phyloP scores from a whole-genome alignment of 2,797 vertebrate species.

The Mastacembelus armatus region DNA sequence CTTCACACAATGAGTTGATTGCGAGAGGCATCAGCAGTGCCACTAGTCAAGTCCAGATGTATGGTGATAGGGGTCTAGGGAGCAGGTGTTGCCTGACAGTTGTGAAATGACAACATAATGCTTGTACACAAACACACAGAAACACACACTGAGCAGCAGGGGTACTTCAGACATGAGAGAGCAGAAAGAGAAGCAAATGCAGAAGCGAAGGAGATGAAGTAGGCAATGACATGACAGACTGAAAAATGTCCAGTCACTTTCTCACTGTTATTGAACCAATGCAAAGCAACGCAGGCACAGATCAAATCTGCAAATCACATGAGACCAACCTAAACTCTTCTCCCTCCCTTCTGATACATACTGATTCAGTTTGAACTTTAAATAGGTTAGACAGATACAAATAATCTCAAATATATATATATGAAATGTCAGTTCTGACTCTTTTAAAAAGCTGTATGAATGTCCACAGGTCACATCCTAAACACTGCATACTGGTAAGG shows the following conservation, averaged over 20 bases:
- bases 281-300: not conserved
- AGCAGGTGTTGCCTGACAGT: constrained; percentile 1
- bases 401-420: too few species aligned
- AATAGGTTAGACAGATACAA: too few species aligned
- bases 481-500: too few species aligned
- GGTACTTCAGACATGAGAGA: too few species aligned
- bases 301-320: constrained; percentile 14
- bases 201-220: not conserved
- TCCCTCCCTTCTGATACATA: not conserved
- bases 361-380: too few species aligned
- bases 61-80: constrained; percentile 1
- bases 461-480: too few species aligned
- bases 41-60: not conserved
- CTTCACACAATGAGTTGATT: not conserved
- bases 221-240: not conserved
- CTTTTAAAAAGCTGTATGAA: too few species aligned
- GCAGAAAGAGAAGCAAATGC: not conserved
- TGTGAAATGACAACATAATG: constrained; percentile 23
- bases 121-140: constrained; percentile 26
- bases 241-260: not conserved
- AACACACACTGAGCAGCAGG: too few species aligned
- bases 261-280: not conserved
- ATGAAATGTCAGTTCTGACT: too few species aligned
- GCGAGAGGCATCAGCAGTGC: not conserved
- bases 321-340: not conserved